Evolutionary conservation across 2,113 vertebrate genomes (phyloP), one percentile per base, ranked within the genome.

Genomic region (Gasterosteus aculeatus): DNA sequence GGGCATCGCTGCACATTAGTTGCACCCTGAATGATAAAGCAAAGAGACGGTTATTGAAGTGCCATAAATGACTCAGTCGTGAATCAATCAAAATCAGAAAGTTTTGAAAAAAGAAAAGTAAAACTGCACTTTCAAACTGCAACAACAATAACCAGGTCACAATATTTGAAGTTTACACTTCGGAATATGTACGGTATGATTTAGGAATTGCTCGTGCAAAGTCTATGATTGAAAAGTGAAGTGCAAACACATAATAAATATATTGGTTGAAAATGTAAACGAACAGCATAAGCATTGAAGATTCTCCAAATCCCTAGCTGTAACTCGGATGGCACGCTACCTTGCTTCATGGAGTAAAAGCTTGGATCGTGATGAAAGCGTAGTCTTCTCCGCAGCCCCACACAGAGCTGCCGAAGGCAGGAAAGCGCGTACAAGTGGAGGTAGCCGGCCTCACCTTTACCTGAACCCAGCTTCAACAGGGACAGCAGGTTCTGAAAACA

Each of bases 331-430:
- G 42, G 31, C n/a, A 33, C 3, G 46, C 39, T 61, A 97, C 98
- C 95, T 91, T 97, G 95, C 86, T 96, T 98, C 66, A 88, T 91
- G 16, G 94, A 97, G 92, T 91, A 94, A 91, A 98, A 98, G 64
- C 94, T 93, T 33, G 98, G 97, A 92, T 99, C 97, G 84, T 94
- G 95, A 89, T 97, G 94, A 87, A 98, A 99, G 84, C 95, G 95
- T 29, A 99, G 95, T 42, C 97, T 94, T 58, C 85, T 95, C 82
- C 93, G 95, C 66, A 99, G 89, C n/a, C 90, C 94, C 3, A 66
- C 58, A 60, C 97, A 98, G 65, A 99, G 93, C 85, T 97, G 97
- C 60, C 91, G 94, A 78, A 99, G 89, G 85, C 97, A 99, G 0
- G 93, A 95, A 29, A 96, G 83, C 2, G 96, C 93, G 83, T 95